Evolutionary conservation across 2,888 invertebrate genomes (phyloP).

Genomic region (Cotesia congregata): DNA sequence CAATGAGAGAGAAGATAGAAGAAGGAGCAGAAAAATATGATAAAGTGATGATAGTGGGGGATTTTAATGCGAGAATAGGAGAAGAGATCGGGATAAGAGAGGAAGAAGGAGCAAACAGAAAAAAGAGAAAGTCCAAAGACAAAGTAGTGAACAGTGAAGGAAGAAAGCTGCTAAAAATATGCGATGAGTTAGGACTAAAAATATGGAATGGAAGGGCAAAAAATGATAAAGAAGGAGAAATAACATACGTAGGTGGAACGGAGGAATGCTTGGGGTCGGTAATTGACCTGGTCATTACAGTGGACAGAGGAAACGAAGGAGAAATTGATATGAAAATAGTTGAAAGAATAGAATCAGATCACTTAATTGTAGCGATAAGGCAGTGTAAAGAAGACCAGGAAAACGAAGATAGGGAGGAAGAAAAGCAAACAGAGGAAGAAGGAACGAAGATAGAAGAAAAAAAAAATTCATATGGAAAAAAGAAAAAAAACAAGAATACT

Average conservation of each 20-base stretch:
- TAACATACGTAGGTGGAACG: conserved; percentile 13
- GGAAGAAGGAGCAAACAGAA: neutral
- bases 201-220: conserved; percentile 4
- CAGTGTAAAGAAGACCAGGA: no score
- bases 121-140: conserved; percentile 17
- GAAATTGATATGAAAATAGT: no score
- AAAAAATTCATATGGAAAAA: no score
- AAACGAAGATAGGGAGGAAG: no score
- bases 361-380: no score
- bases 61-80: conserved; percentile 21
- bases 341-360: no score
- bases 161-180: no score
- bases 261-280: neutral
- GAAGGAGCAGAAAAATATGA: neutral
- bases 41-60: conserved; percentile 1
- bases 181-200: neutral
- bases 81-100: neutral
- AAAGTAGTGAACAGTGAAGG: neutral
- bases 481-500: no score
- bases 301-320: no score
- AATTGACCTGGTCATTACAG: neutral
- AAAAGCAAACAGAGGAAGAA: no score
- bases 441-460: no score
- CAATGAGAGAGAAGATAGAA: neutral
- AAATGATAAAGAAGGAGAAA: neutral